A percentile compares a stretch with the other conserved stretches of the same genome.
phyloP scores from a whole-genome alignment of 2,113 vertebrate genomes.

The Arothron firmamentum region DNA sequence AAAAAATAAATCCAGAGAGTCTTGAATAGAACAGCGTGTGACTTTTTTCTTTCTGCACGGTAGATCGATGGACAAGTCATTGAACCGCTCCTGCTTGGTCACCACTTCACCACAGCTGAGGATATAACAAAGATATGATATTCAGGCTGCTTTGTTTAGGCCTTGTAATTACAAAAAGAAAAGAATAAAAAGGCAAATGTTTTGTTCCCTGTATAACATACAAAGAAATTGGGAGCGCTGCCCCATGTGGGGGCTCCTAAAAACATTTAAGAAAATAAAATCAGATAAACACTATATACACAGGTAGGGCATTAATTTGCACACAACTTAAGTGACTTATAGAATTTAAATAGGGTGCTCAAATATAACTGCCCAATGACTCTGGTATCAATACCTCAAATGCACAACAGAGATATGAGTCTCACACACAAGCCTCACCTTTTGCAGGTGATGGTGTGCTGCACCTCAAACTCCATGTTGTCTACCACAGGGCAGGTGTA shows the following conservation, averaged over 20 bases:
- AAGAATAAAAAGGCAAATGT: neutral
- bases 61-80: slow-evolving; percentile 95
- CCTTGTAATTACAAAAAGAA: neutral
- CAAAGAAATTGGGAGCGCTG: too few species aligned
- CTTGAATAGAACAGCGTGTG: slow-evolving; percentile 90
- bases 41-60: slow-evolving; percentile 90
- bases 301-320: too few species aligned
- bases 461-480: slow-evolving; percentile 98
- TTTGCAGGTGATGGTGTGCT: slow-evolving; percentile 97
- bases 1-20: slow-evolving; percentile 97
- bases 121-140: neutral
- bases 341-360: too few species aligned
- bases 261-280: too few species aligned
- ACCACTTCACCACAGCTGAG: slow-evolving; percentile 91
- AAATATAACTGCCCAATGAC: too few species aligned
- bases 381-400: too few species aligned
- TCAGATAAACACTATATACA: too few species aligned
- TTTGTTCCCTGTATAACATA: too few species aligned
- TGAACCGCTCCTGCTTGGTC: slow-evolving; percentile 94
- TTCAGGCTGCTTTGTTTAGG: neutral
- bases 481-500: slow-evolving; percentile 93
- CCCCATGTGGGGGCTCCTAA: too few species aligned
- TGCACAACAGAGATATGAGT: neutral
- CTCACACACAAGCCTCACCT: slow-evolving; percentile 71
- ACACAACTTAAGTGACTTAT: too few species aligned